Evolutionary conservation across 92 coral and sea anemone genomes (phyloP), one percentile per base, ranked within the genome.

Genomic region (Phenganax marumi): DNA sequence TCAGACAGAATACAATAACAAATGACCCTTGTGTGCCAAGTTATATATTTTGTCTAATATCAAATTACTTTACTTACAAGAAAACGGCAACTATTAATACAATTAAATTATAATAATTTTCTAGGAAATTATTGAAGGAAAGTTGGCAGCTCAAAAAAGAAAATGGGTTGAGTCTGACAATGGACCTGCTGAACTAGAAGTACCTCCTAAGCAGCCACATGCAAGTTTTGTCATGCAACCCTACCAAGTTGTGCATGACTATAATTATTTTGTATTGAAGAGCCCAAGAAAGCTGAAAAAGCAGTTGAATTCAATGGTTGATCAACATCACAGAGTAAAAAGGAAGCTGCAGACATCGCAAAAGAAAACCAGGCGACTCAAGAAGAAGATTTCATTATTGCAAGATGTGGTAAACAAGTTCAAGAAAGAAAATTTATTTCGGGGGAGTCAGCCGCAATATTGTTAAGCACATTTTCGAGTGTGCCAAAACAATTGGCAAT

Each of bases 391-490:
- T 8, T 2, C 57, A 0, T 81, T 78, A 51, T 65, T 79, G 24
- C 8, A 22, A 14, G 16, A 47, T 8, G 83, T 79, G 55, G 83
- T 79, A 2, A 47, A 52, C 11, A 54, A 57, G 21, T 49, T 79
- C 50, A 57, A 79, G 26, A 51, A 61, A n/a, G 33, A 79, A 0
- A 55, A 55, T 46, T 25, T 79, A 46, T 79, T 18, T 60, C 68
- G 26, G 70, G 23, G 9, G 69, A 79, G 9, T 61, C 52, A 24
- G 83, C 83, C 33, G 8, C 56, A 26, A 63, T 79, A 1, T 54
- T 79, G 21, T 73, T 60, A 68, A n/a, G 21, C 16, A 79, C 83
- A 12, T 79, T n/a, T 25, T 58, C 69, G 16, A 73, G 83, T 14
- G 74, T 79, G 14, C 73, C 83, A 12, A 33, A 79, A 51, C 57